These are phyloP conservation scores for Leistus spinibarbis DNA, from an alignment of 2,888 invertebrate genomes.

Conservation along the genomic window DNA sequence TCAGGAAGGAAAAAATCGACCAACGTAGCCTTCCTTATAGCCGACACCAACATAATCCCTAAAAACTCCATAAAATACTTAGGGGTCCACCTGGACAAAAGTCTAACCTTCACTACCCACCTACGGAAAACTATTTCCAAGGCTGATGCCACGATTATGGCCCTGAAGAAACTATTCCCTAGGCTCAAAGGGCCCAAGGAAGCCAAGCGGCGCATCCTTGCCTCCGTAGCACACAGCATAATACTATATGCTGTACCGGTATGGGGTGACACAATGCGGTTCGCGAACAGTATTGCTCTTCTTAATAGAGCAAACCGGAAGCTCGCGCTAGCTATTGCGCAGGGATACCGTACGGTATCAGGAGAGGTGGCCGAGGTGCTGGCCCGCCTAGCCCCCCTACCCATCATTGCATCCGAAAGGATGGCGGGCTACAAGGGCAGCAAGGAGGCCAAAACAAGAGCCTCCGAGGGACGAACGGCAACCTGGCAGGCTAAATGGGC, in stretches of 20 bases:
- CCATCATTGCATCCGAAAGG: background rate
- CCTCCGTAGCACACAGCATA: background rate
- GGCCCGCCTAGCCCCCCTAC: background rate
- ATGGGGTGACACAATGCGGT: background rate
- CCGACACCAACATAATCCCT: too few species aligned
- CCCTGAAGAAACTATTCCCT: too few species aligned
- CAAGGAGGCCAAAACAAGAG: background rate
- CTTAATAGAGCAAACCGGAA: background rate
- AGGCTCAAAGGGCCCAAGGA: too few species aligned
- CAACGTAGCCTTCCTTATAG: too few species aligned
- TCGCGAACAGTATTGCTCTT: too few species aligned
- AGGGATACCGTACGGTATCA: background rate
- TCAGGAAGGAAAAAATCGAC: background rate
- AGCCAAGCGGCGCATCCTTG: background rate
- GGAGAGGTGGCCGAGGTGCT: background rate
- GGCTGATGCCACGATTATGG: too few species aligned
- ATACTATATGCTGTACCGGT: background rate
- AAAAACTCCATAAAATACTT: too few species aligned
- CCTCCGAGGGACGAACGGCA: background rate
- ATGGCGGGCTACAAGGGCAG: background rate
- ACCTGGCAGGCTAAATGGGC: background rate
- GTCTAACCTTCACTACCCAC: too few species aligned
- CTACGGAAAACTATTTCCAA: too few species aligned
- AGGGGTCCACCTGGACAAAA: too few species aligned
- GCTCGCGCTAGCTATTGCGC: background rate